Evolutionary conservation across 2,888 invertebrate species (phyloP), one percentile per base, ranked within the genome.

Genomic region (Uloborus plumipes): DNA sequence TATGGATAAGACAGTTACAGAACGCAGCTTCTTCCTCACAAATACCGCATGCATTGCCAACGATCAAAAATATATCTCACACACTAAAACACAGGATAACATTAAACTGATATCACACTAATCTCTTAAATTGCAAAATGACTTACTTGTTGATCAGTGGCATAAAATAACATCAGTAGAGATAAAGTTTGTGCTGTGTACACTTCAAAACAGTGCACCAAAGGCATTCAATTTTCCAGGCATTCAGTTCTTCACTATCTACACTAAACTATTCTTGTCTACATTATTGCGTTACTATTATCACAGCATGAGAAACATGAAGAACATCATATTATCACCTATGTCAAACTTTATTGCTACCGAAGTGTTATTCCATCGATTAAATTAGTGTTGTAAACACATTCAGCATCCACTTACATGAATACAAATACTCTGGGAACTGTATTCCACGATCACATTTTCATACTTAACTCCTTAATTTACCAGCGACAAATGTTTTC

Each of bases 211-310:
- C 53, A 49, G 50, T 53, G 16, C 66, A 74, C 22, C 50, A 64
- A 80, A 73, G 18, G 47, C 73, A 47, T 62, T 59, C 67, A 65
- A 26, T 69, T 61, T 64, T 49, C 18, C 71, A 59, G 59, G 51
- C 66, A 59, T 26, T 64, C 70, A 70, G 80, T 80, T 81, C 80
- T 81, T 81, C 80, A 75, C 70, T 69, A 81, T 70, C 80, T 81
- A 81, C 70, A 81, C 80, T 81, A 81, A 81, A 74, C 80, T 81
- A 81, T n/a, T 69, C 80, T 70, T 55, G 61, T 76, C 76, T 82
- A 82, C 71, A 72, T 82, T 82, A 82, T 82, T 82, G 82, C 82
- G 71, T 76, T 59, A 82, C 82, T 82, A 82, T 65, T 82, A 82
- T 82, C 82, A 82, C 82, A 82, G 82, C 82, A 82, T 82, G 71